These are phyloP conservation scores for Lobophora halterata DNA, from an alignment of 2,888 invertebrate genomes.

Conservation along the genomic window DNA sequence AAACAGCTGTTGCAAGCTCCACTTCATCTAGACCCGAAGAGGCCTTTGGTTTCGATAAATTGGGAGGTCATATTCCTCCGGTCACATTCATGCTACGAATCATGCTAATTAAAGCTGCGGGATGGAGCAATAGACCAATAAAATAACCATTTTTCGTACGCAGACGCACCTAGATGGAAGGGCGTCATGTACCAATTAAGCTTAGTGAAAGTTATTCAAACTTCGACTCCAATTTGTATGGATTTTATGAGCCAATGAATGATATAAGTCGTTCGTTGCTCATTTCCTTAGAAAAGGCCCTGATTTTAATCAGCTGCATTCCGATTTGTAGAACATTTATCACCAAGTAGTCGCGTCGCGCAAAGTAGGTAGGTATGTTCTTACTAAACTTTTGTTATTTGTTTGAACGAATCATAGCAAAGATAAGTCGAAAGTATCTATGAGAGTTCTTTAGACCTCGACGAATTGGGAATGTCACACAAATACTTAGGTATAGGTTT, in stretches of 20 bases:
- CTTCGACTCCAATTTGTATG: conserved; percentile 21
- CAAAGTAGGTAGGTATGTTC: too few species aligned
- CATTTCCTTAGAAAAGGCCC: too few species aligned
- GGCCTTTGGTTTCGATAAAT: conserved; percentile 27
- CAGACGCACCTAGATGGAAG: conserved; percentile 22
- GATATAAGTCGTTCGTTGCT: too few species aligned
- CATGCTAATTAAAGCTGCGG: conserved; percentile 33
- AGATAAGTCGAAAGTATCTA: too few species aligned
- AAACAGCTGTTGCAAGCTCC: conserved; percentile 33
- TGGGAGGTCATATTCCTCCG: conserved; percentile 30
- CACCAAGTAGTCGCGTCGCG: too few species aligned
- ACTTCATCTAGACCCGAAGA: conserved; percentile 32
- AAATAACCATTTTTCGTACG: conserved; percentile 46
- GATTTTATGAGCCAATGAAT: conserved; percentile 26
- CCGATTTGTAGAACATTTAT: too few species aligned
- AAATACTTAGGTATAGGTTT: too few species aligned
- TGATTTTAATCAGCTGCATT: too few species aligned
- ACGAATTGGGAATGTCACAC: too few species aligned
- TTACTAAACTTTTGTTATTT: too few species aligned
- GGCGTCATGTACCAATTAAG: conserved; percentile 31
- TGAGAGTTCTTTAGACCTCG: too few species aligned
- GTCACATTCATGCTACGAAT: conserved; percentile 37
- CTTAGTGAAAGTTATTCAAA: conserved; percentile 39
- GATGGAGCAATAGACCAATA: conserved; percentile 47
- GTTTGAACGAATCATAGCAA: too few species aligned